Percentiles rank a stretch among this genome's conserved stretches.
Conservation (phyloP, 2,888 invertebrate genomes). For the Drosophila peninsularis region DNA sequence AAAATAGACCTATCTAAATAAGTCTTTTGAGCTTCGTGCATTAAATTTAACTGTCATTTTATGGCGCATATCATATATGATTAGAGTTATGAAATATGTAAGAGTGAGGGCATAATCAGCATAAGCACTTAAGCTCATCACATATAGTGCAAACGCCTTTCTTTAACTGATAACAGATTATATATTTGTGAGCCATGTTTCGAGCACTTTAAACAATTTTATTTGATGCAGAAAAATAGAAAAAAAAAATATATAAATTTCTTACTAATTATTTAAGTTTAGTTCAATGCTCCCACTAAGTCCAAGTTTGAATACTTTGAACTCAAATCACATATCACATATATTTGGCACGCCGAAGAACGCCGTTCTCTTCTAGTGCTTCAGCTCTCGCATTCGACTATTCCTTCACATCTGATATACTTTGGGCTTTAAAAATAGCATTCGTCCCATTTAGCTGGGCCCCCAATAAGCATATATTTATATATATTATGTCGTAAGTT, state of each 20-base stretch:
- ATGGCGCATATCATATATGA: no score
- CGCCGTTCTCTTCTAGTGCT: neutral
- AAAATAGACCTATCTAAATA: neutral
- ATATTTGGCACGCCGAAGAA: neutral
- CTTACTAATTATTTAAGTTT: neutral
- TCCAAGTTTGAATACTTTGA: neutral
- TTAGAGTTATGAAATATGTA: neutral
- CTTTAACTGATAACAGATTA: no score
- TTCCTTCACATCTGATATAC: neutral
- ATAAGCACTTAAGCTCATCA: no score
- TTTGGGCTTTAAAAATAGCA: slow-evolving; percentile 25
- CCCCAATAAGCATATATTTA: neutral
- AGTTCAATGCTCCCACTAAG: neutral
- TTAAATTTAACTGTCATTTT: neutral
- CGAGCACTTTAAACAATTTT: no score
- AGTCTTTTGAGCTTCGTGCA: neutral
- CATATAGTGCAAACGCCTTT: no score
- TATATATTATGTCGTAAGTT: slow-evolving; percentile 4
- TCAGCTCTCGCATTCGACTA: slow-evolving; percentile 3
- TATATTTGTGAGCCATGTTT: no score
- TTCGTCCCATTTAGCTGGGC: slow-evolving; percentile 20
- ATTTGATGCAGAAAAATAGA: no score
- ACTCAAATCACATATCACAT: neutral
- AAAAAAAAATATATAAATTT: no score
- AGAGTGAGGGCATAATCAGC: no score